Evolutionary conservation across 2,113 vertebrate genomes (phyloP), one percentile per base, ranked within the genome.

Genomic region (Motacilla tschutschensis): DNA sequence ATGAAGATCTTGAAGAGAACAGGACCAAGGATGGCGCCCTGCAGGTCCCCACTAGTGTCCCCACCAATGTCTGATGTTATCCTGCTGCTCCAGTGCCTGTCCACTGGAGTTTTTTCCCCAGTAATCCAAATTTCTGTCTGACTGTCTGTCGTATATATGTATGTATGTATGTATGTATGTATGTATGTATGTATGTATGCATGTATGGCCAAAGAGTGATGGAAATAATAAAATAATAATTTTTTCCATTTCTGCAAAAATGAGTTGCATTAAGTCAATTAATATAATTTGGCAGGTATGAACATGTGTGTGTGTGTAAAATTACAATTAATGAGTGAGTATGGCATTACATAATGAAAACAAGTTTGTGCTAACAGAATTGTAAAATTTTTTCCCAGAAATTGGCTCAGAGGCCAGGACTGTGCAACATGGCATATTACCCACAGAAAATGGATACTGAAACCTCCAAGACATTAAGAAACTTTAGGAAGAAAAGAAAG

Each of bases 341-440:
- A 44, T 57, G 87, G 36, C 5, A 51, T 43, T 26, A 64, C 12
- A 28, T 53, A 64, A 58, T 43, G 44, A 55, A 71, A 73, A 20
- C 1, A 54, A 41, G 2, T 31, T 29, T 17, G 5, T 41, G 8
- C 7, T 38, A 66, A 66, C 9, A 76, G 35, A 77, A 43, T 7
- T 41, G 29, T 35, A 24, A 14, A 14, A 3, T 50, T 75, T 7
- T 82, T 81, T 26, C 53, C 22, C 29, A 33, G 33, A 70, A 40
- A 60, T 51, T 85, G 35, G 1, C 48, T 11, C 6, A 40, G 40
- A 35, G 33, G 8, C 7, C 15, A 50, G 14, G 22, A 31, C 38
- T 19, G 10, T 35, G 14, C 1, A 6, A 55, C 12, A 14, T 1
- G 8, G 4, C 5, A 10, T 5, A 2, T 36, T 24, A 57, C 6